Base-by-base conservation (phyloP, 92 coral and sea anemone genomes). In the Epizoanthus fatuus region DNA sequence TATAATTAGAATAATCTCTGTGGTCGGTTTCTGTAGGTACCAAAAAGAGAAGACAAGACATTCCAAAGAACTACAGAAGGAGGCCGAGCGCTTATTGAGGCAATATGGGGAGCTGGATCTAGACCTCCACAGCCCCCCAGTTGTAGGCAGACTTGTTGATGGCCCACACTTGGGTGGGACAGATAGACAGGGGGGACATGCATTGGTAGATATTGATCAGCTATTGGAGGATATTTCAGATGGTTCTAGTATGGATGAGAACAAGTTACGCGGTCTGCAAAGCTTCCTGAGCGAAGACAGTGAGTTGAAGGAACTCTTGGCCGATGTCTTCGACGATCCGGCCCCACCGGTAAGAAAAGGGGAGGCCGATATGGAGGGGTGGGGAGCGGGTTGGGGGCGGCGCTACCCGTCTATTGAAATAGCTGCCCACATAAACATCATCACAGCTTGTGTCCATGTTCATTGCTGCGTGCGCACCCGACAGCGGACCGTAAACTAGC, bases 221-320 rank as follows among this genome's bases (percentile, higher is more conserved):
- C 82, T 77, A 6, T 58, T 77, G 15, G 82, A 77, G 15, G 71
- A 62, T 39, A 77, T 77, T 42, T 69, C 82, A 39, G 82, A 77
- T 42, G 82, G 58, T 40, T 59, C 82, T 20, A 35, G 53, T 20
- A 44, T 62, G 37, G 70, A 60, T 15, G 82, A 77, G 47, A n/a
- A 35, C 71, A 66, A 66, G 47, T 39, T 77, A 13, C 22, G 13
- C 12, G 82, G 70, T 40, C 47, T 77, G 29, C 71, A 77, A 10
- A 77, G 82, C 38, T 62, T 77, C 25, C 69, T 77, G 35, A 60
- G 47, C 57, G 82, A 77, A 62, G 82, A 77, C 57, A 60, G 69
- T 22, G 82, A 77, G 54, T 64, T 77, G 39, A 42, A 62, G 14
- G 82, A 77, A 77, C 82, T 77, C 32, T 69, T 77, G 22, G 82